Conservation (phyloP, 2,888 invertebrate genomes). For the Pomacea canaliculata region DNA sequence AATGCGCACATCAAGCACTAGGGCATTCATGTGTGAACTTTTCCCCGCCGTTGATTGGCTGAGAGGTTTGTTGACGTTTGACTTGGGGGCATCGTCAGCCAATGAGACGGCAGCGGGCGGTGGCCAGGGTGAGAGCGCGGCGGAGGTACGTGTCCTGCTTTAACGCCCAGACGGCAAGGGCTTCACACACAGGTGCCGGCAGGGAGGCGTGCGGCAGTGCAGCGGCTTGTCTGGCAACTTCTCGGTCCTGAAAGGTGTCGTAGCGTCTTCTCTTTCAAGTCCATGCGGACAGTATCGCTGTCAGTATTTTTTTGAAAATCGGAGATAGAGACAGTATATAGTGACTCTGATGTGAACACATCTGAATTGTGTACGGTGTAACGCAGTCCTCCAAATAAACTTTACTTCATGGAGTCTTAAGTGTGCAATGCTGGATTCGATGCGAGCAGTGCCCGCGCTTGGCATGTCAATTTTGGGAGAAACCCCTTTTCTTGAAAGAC, state of each 20-base stretch:
- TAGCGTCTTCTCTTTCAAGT: too few relatives aligned
- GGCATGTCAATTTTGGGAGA: constrained; percentile 23
- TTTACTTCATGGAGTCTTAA: not conserved
- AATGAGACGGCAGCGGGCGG: constrained; percentile 5
- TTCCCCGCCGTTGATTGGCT: constrained; percentile 9
- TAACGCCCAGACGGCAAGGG: not conserved
- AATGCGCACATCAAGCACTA: constrained; percentile 15
- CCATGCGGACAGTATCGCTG: too few relatives aligned
- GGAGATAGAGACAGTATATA: too few relatives aligned
- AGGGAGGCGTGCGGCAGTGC: not conserved
- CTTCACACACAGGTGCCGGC: constrained; percentile 19
- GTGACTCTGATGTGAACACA: too few relatives aligned
- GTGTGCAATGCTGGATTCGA: not conserved
- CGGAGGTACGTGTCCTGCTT: constrained; percentile 14
- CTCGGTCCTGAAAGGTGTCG: too few relatives aligned
- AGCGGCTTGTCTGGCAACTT: too few relatives aligned
- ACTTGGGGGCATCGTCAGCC: constrained; percentile 22
- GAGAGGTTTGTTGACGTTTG: constrained; percentile 15
- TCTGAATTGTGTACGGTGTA: too few relatives aligned
- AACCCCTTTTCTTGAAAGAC: constrained; percentile 13
- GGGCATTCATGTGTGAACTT: constrained; percentile 25
- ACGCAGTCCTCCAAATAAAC: too few relatives aligned
- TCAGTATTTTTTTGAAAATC: too few relatives aligned
- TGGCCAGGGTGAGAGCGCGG: not conserved
- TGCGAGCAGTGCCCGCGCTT: constrained; percentile 11